Conservation (phyloP, 1,140 invertebrate species). For the Zaprionus taronus region DNA sequence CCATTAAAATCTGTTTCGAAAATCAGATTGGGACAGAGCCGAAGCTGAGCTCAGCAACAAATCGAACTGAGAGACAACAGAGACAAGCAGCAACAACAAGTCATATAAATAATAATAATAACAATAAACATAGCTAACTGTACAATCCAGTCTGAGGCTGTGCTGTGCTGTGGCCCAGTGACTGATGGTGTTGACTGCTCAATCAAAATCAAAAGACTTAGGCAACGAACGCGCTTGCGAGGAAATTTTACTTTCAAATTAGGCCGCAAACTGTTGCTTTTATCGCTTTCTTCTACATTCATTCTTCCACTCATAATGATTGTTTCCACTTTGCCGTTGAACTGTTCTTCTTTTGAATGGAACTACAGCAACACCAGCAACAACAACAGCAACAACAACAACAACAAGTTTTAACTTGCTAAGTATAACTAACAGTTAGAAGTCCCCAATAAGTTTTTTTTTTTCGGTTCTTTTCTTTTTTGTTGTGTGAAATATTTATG, state of each 20-base stretch:
- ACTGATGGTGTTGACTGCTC: constrained; percentile 51
- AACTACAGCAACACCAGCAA: constrained; percentile 3
- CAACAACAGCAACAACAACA: constrained; percentile 11
- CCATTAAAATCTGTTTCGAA: constrained; percentile 77
- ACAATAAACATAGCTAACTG: constrained; percentile 70
- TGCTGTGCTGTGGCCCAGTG: constrained; percentile 35
- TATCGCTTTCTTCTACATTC: constrained; percentile 81
- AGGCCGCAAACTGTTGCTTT: constrained; percentile 82
- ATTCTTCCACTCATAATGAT: constrained; percentile 74
- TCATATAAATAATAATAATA: constrained; percentile 66
- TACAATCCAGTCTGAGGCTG: constrained; percentile 29
- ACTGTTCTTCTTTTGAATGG: constrained; percentile 73
- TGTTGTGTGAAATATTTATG: constrained; percentile 81
- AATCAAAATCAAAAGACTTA: constrained; percentile 69
- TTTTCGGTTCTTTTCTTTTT: constrained; percentile 17
- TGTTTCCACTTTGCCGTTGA: constrained; percentile 39
- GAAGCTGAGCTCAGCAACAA: constrained; percentile 32
- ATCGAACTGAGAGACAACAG: constrained; percentile 6
- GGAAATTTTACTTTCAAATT: constrained; percentile 82
- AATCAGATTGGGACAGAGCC: constrained; percentile 41
- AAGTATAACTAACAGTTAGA: constrained; percentile 77
- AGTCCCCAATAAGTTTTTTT: constrained; percentile 75
- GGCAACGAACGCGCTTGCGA: constrained; percentile 45
- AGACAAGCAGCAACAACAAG: neutral
- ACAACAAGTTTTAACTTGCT: constrained; percentile 23